Evolutionary conservation across 2,888 invertebrate genomes (phyloP).

Genomic region (Thumatha senex): DNA sequence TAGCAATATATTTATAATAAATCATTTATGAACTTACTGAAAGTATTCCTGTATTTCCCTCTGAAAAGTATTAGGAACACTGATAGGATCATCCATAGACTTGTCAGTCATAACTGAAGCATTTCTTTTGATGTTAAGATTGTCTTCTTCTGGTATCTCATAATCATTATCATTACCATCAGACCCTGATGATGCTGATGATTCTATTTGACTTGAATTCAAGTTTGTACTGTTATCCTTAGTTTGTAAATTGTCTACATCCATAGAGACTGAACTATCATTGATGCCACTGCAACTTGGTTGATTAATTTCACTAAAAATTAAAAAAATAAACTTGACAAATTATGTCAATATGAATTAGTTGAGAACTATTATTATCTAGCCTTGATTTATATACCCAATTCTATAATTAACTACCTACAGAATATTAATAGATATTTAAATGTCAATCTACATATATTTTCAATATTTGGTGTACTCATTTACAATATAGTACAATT

Average conservation of each 20-base stretch:
- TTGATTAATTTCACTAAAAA: slow-evolving; percentile 50
- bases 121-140: slow-evolving; percentile 27
- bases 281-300: slow-evolving; percentile 47
- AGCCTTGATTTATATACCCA: too few relatives aligned
- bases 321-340: slow-evolving; percentile 11
- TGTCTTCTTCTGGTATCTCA: slow-evolving; percentile 42
- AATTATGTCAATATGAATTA: neutral
- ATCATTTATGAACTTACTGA: slow-evolving; percentile 44
- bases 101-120: slow-evolving; percentile 54
- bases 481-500: too few relatives aligned
- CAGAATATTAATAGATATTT: too few relatives aligned
- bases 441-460: too few relatives aligned
- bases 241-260: slow-evolving; percentile 34
- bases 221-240: slow-evolving; percentile 20
- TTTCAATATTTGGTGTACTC: too few relatives aligned
- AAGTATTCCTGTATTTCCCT: slow-evolving; percentile 62
- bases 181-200: slow-evolving; percentile 51
- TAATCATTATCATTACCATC: slow-evolving; percentile 52
- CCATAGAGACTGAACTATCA: slow-evolving; percentile 27
- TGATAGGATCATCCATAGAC: slow-evolving; percentile 30
- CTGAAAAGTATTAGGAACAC: slow-evolving; percentile 46
- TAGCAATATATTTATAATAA: neutral
- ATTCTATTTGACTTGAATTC: slow-evolving; percentile 34
- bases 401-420: too few relatives aligned
- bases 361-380: too few relatives aligned